Evolutionary conservation across 2,797 vertebrate genomes (phyloP), one percentile per base, ranked within the genome.

Genomic region (Pogoniulus pusillus): DNA sequence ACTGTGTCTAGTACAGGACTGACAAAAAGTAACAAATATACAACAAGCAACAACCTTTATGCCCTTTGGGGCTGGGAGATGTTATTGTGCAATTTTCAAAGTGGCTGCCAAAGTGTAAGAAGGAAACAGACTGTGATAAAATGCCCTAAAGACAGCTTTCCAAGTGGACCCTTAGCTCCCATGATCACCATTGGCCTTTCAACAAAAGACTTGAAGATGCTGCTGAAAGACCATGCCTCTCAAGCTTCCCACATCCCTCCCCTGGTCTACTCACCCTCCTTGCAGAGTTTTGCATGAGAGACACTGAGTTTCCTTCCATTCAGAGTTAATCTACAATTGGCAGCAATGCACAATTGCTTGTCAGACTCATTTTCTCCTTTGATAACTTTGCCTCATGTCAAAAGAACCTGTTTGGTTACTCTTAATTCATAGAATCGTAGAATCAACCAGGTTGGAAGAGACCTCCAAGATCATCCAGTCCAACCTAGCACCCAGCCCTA

Each of bases 281-380:
- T 76, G 22, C n/a, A 47, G 22, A 5, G 7, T 3, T 4, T 11
- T 69, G 34, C 6, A 49, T 89, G 34, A 80, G 17, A 85, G 17
- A 57, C 8, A 4, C 7, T 29, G 22, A 43, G 10, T 69, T 91
- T 62, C 35, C 34, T 72, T 89, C 39, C 17, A 49, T n/a, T 16
- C 0, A 0, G 12, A 76, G 12, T 55, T 34, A 43, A 5, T 26
- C 11, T 65, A 9, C 30, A 57, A 53, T 20, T 53, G 68, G 24
- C 26, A 57, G 47, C 37, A 75, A 63, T 16, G 5, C 4, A 34
- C 17, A 77, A 20, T 41, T 41, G 13, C 16, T 41, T 41, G 16
- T 16, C 19, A 45, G 22, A 45, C 45, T 51, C 11, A 6, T 24
- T 81, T 81, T 54, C 59, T 89, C 32, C 10, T 66, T 82, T 66